Conservation (phyloP, 2,888 invertebrate species). For the Hydrotaea cyrtoneurina region DNA sequence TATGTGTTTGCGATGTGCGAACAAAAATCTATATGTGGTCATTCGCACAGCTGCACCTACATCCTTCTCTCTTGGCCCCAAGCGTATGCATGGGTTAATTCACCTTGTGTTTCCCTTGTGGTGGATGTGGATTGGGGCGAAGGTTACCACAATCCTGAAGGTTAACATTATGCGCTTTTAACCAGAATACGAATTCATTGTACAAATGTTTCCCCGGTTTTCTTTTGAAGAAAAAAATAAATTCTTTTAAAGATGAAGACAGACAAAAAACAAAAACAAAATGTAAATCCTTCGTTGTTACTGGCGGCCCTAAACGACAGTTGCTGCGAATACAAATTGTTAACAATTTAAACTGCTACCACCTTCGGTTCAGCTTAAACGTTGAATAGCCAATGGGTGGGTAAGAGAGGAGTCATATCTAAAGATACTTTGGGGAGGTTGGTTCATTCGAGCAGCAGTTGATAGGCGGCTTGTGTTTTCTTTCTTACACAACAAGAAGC, state of each 20-base stretch:
- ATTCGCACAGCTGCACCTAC: too few relatives aligned
- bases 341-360: slow-evolving; percentile 23
- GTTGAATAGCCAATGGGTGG: not conserved
- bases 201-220: not conserved
- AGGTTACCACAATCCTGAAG: not conserved
- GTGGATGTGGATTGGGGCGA: not conserved
- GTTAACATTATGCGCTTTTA: not conserved
- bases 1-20: too few relatives aligned
- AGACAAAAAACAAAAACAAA: too few relatives aligned
- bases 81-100: too few relatives aligned
- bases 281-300: not conserved
- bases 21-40: too few relatives aligned
- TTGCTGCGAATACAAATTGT: slow-evolving; percentile 1
- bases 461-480: not conserved
- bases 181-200: not conserved
- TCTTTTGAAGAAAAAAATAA: too few relatives aligned
- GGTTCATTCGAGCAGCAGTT: not conserved
- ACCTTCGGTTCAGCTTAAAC: not conserved
- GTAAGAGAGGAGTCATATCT: not conserved
- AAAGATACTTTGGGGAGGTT: not conserved
- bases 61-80: too few relatives aligned
- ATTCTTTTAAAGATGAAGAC: too few relatives aligned
- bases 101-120: too few relatives aligned
- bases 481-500: not conserved
- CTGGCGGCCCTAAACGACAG: not conserved